Base-by-base conservation (phyloP, 2,888 invertebrate genomes). In the Limnephilus lunatus region DNA sequence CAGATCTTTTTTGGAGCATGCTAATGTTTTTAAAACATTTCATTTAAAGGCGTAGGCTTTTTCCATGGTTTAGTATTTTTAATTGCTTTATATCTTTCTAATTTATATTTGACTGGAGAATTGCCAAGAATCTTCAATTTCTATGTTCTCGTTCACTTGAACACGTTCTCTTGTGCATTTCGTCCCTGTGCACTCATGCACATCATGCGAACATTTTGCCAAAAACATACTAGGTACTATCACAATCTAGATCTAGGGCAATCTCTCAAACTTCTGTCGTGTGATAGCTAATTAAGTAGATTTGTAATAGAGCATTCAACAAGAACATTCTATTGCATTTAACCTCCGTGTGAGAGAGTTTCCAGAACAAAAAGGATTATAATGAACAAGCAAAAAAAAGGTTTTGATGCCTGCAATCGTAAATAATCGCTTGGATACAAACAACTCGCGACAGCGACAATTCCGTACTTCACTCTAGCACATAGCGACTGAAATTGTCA, bases 171-270 rank as follows among this genome's bases (percentile, higher is more conserved):
- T 85, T 85, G 44, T 19, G 35, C 85, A 48, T 85, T 85, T 85
- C 0, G n/a, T 44, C 85, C 48, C 39, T 85, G 85, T 44, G n/a
- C 85, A 85, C 85, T 85, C 85, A 7, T 44, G 30, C 9, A 25
- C 44, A 85, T 35, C 85, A 25, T 44, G 11, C 85, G 35, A 35
- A 85, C 30, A 85, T 85, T 39, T 39, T 44, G n/a, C 35, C 25
- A 4, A 85, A 44, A 85, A n/a, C 85, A 39, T n/a, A 39, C n/a
- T 85, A n/a, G n/a, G n/a, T n/a, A n/a, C 85, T 85, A 44, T 7
- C 85, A 14, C 85, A 2, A 85, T 44, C 31, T 32, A 85, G 35
- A 85, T 44, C 31, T 32, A 85, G 35, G 31, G 83, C 31, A 9
- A 25, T 31, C 1, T 32, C 2, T 85, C 19, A 85, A 83, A 83